Percentiles rank a stretch among this genome's conserved stretches.
These are phyloP conservation scores for Hemistola chrysoprasaria DNA, from an alignment of 2,888 invertebrate genomes.

Conservation along the genomic window DNA sequence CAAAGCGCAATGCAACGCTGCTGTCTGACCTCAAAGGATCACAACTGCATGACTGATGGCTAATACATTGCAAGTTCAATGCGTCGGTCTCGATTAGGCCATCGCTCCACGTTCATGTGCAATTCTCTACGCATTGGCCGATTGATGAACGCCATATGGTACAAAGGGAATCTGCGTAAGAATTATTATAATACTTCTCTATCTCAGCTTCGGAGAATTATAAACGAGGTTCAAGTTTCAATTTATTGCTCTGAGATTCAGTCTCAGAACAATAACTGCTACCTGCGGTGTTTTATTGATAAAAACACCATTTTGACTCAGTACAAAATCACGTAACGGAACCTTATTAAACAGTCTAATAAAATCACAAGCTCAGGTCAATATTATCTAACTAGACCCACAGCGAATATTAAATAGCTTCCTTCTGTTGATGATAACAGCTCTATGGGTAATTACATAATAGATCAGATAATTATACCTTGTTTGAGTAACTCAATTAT, in stretches of 20 bases:
- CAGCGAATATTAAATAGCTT: slow-evolving; percentile 40
- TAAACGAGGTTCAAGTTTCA: no score
- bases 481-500: slow-evolving; percentile 58
- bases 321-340: no score
- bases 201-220: no score
- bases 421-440: slow-evolving; percentile 38
- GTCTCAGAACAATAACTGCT: no score
- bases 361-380: not conserved
- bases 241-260: no score
- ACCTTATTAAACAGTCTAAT: no score
- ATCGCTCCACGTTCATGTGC: slow-evolving; percentile 24
- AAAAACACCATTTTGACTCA: no score
- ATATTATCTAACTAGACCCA: slow-evolving; percentile 24
- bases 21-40: slow-evolving; percentile 50
- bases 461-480: slow-evolving; percentile 43
- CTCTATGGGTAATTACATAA: slow-evolving; percentile 43
- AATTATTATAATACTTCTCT: slow-evolving; percentile 5
- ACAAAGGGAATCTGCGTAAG: slow-evolving; percentile 10
- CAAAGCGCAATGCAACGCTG: slow-evolving; percentile 61
- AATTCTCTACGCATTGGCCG: slow-evolving; percentile 17
- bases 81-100: slow-evolving; percentile 27
- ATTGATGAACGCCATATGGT: slow-evolving; percentile 22
- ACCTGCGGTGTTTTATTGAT: no score
- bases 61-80: slow-evolving; percentile 46
- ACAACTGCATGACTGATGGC: slow-evolving; percentile 54